A percentile compares a stretch with the other conserved stretches of the same genome.
Conservation (phyloP, 2,113 vertebrate genomes). For the Pungitius pungitius region DNA sequence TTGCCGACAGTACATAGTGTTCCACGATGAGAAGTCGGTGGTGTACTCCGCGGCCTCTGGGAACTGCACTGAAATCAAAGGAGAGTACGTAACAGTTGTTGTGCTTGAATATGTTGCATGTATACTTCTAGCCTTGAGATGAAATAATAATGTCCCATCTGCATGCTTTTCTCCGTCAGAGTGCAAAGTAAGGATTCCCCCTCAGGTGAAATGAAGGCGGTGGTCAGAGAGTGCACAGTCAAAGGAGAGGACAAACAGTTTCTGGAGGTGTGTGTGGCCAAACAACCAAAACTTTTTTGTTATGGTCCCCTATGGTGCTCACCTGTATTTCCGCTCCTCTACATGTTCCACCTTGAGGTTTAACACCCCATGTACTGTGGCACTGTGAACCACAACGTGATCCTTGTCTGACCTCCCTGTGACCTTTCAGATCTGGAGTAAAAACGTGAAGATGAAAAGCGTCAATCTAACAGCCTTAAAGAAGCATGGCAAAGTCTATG, state of each 20-base stretch:
- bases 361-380: background rate
- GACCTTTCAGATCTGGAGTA: slow-evolving; percentile 88
- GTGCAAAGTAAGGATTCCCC: slow-evolving; percentile 90
- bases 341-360: background rate
- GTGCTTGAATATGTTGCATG: background rate
- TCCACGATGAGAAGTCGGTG: slow-evolving; percentile 89
- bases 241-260: slow-evolving; percentile 93
- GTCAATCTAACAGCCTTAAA: slow-evolving; percentile 89
- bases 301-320: background rate
- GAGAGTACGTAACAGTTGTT: slow-evolving; percentile 85
- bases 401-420: slow-evolving; percentile 3
- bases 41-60: slow-evolving; percentile 90
- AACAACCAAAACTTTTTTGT: background rate
- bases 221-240: slow-evolving; percentile 84
- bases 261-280: slow-evolving; percentile 84
- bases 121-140: background rate
- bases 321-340: background rate
- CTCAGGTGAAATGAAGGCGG: slow-evolving; percentile 90
- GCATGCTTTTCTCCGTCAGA: slow-evolving; percentile 69
- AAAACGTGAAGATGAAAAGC: slow-evolving; percentile 93
- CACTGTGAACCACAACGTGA: background rate
- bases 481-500: slow-evolving; percentile 92
- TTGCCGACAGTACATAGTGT: slow-evolving; percentile 94
- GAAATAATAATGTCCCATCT: background rate
- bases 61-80: slow-evolving; percentile 93